phyloP scores from a whole-genome alignment of 2,113 vertebrate genomes.

The Mungos mungo region DNA sequence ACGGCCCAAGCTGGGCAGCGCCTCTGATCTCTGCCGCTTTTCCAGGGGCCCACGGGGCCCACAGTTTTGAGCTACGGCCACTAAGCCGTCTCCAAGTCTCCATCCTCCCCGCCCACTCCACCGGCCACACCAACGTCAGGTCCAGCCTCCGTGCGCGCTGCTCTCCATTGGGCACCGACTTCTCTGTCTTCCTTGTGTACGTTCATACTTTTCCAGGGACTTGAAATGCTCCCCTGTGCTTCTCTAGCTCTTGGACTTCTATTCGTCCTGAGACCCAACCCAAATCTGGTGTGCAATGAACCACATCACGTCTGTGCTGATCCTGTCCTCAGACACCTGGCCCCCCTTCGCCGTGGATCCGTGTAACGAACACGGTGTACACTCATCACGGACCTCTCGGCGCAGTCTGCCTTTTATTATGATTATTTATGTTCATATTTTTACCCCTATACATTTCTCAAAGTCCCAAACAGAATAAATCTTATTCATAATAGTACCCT shows the following conservation, averaged over 20 bases:
- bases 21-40: neutral
- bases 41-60: too few species aligned
- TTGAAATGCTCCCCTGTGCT: neutral
- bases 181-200: neutral
- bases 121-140: too few species aligned
- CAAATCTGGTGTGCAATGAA: neutral
- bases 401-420: neutral
- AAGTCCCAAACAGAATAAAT: neutral
- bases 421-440: neutral
- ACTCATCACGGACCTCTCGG: neutral
- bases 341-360: neutral
- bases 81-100: too few species aligned
- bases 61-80: neutral
- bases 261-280: neutral
- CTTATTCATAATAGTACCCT: neutral
- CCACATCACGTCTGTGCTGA: fast-evolving
- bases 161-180: fast-evolving
- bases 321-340: fast-evolving
- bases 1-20: neutral
- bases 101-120: neutral
- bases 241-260: neutral
- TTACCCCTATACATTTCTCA: neutral
- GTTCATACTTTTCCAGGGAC: neutral
- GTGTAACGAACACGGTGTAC: too few species aligned
- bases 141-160: neutral